Evolutionary conservation across 2,113 vertebrate species (phyloP), one percentile per base, ranked within the genome.

Genomic region (Channa maculata): DNA sequence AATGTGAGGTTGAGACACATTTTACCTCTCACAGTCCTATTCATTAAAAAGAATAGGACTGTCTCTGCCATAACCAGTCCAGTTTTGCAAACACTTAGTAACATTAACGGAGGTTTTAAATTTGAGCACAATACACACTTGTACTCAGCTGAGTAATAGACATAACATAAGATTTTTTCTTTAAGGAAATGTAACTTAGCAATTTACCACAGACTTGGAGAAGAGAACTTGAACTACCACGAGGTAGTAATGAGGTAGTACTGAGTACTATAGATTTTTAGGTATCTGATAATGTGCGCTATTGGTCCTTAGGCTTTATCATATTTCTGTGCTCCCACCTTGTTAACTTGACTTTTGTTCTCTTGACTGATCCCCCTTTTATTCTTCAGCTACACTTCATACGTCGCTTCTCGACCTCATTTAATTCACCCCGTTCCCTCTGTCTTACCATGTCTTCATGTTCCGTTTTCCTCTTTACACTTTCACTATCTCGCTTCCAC

Each of bases 401-500:
- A 77, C 58, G 75, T 85, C 81, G 80, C 77, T 80, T 51, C 75
- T 49, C 68, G 5, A 79, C 87, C 84, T 84, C 79, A 76, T 89
- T 91, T 85, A 85, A 84, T 83, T 86, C 77, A 14, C 77, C 67
- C 57, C 66, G 55, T 88, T 74, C 8, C 55, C 15, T 79, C 74
- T 49, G 79, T 79, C 70, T 75, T 54, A 70, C 55, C 64, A 69
- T 83, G 64, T 72, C 59, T 55, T 75, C 8, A 9, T 44, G 50
- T 80, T 60, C 75, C 63, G 45, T 83, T 77, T 85, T 93, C 87
- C 91, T 88, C 91, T 94, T 92, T 86, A 63, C 58, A 91, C 90
- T 93, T 92, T 92, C 77, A 91, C 90, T 92, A 88, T 91, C 88
- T 91, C 37, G 91, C 94, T 93, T 94, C 93, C 92, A 92, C 91